Evolutionary conservation across 2,888 invertebrate species (phyloP).

Genomic region (Aleiodes leptofemur): DNA sequence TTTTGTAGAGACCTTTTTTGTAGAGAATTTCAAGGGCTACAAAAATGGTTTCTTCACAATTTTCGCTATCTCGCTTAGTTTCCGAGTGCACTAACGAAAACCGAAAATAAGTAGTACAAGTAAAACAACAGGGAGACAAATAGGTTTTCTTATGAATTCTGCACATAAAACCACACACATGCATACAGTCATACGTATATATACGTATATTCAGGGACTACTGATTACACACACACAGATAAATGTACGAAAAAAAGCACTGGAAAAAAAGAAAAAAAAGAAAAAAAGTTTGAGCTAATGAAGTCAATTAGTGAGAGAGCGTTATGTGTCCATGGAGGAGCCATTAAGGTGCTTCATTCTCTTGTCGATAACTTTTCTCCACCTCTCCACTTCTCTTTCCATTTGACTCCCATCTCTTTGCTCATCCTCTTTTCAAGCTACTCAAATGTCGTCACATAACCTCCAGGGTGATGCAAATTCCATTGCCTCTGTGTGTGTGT

Average conservation of each 20-base stretch:
- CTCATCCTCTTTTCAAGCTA: slow-evolving; percentile 34
- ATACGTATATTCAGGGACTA: neutral
- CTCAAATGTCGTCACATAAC: slow-evolving; percentile 25
- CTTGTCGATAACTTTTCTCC: slow-evolving; percentile 39
- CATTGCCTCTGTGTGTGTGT: slow-evolving; percentile 20
- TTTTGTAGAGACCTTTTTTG: too few species aligned
- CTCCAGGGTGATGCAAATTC: slow-evolving; percentile 41
- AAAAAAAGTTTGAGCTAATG: slow-evolving; percentile 63
- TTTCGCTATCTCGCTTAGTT: too few species aligned
- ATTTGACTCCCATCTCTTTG: slow-evolving; percentile 54
- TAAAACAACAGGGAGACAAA: too few species aligned
- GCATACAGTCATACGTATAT: neutral
- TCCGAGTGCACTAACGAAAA: too few species aligned
- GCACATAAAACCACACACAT: neutral
- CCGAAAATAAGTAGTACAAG: too few species aligned
- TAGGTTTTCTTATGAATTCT: neutral
- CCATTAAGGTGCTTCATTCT: slow-evolving; percentile 62
- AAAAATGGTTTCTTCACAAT: too few species aligned
- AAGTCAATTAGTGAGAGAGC: slow-evolving; percentile 63
- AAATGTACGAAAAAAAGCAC: slow-evolving; percentile 19
- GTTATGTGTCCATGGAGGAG: slow-evolving; percentile 48
- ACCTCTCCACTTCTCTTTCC: slow-evolving; percentile 42
- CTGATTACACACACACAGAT: neutral
- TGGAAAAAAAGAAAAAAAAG: neutral
- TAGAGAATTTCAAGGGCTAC: too few species aligned